These are phyloP conservation scores for Acromyrmex echinatior DNA, from an alignment of 1,140 invertebrate genomes.

Conservation along the genomic window DNA sequence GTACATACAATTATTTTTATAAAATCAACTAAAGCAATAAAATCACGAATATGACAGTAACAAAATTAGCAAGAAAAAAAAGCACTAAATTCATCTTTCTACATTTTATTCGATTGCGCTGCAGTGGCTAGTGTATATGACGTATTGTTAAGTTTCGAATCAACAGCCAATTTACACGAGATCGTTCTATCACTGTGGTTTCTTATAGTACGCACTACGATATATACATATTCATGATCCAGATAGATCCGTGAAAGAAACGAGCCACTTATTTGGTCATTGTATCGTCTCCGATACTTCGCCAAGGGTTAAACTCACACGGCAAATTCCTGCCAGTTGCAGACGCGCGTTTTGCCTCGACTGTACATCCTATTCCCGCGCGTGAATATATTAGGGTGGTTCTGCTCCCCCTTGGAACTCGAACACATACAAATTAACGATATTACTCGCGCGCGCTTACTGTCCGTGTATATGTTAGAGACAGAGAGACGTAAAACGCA, in stretches of 20 bases:
- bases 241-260: slow-evolving; percentile 25
- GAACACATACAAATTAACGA: slow-evolving; percentile 86
- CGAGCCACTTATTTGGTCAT: slow-evolving; percentile 5
- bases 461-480: slow-evolving; percentile 76
- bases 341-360: slow-evolving; percentile 81
- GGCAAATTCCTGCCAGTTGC: slow-evolving; percentile 67
- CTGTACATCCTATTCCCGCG: slow-evolving; percentile 83
- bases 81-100: background rate
- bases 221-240: background rate
- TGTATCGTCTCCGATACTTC: background rate
- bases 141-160: background rate
- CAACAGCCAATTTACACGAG: background rate
- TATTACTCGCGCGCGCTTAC: slow-evolving; percentile 82
- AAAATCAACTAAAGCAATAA: background rate
- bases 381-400: slow-evolving; percentile 86
- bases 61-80: background rate
- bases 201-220: background rate
- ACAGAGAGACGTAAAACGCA: slow-evolving; percentile 77
- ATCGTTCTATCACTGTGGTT: background rate
- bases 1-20: slow-evolving; percentile 2
- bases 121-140: background rate
- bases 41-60: background rate
- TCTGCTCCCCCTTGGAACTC: slow-evolving; percentile 83
- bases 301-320: slow-evolving; percentile 34
- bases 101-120: background rate